Percentiles rank a stretch among this genome's conserved stretches.
Conservation (phyloP, 2,113 vertebrate genomes). For the Dicaeum eximium region DNA sequence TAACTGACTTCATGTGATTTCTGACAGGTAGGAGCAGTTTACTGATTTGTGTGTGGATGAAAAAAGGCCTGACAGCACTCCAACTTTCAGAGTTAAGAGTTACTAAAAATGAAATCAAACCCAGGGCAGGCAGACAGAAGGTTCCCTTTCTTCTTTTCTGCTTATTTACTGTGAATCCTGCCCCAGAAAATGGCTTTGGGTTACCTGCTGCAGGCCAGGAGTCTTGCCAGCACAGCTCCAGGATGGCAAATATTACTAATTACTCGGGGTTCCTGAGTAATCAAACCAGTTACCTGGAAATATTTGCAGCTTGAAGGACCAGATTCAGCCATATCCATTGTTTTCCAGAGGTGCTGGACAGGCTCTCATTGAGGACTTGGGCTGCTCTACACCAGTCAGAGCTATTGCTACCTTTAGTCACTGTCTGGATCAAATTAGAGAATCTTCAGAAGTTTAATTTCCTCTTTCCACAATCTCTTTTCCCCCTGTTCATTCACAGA, state of each 20-base stretch:
- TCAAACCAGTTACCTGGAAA: not conserved
- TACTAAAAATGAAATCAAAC: conserved; percentile 15
- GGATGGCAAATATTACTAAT: not conserved
- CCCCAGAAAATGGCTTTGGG: not conserved
- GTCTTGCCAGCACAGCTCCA: not conserved
- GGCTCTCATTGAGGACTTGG: not conserved
- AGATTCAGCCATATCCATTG: not conserved
- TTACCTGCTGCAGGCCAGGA: not conserved
- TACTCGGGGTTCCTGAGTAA: not conserved
- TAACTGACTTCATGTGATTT: conserved; percentile 23
- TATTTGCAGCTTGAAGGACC: not conserved
- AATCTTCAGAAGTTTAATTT: not conserved
- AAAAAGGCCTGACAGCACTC: not conserved
- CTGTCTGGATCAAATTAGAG: not conserved
- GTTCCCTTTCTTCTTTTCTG: not conserved
- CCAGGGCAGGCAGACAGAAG: not conserved
- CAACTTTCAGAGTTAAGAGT: not conserved
- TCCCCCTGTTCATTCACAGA: not conserved
- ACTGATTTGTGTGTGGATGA: not conserved
- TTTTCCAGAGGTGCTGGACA: not conserved
- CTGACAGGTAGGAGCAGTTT: not conserved
- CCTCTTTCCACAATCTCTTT: not conserved
- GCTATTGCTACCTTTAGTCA: not conserved
- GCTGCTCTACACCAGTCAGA: not conserved
- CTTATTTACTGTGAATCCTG: not conserved